A percentile compares a stretch with the other conserved stretches of the same genome.
Evolutionary conservation across 2,888 invertebrate genomes (phyloP).

Genomic region (Teleogryllus oceanicus): DNA sequence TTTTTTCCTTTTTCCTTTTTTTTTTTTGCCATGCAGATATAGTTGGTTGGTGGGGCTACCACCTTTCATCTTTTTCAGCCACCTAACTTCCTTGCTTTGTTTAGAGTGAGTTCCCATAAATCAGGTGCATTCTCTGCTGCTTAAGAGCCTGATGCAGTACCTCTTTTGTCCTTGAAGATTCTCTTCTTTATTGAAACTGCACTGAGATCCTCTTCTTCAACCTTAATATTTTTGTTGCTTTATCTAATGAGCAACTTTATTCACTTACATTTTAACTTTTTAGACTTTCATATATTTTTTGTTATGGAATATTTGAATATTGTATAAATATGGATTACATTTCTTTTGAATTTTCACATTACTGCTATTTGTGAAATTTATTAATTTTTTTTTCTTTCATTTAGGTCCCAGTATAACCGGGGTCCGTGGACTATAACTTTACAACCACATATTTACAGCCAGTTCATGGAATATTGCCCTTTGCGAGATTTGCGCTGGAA

Average conservation of each 20-base stretch:
- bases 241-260: neutral
- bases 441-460: slow-evolving; percentile 66
- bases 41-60: too few species aligned
- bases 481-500: slow-evolving; percentile 75
- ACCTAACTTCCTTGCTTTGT: too few species aligned
- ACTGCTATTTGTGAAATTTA: neutral
- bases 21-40: too few species aligned
- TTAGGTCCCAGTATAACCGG: slow-evolving; percentile 51
- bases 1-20: too few species aligned
- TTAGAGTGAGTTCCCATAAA: too few species aligned
- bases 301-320: neutral
- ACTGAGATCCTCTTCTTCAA: too few species aligned
- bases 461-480: slow-evolving; percentile 82
- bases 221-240: too few species aligned
- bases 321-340: neutral
- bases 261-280: neutral
- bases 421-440: slow-evolving; percentile 84
- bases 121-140: too few species aligned
- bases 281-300: neutral
- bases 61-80: too few species aligned
- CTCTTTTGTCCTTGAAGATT: too few species aligned
- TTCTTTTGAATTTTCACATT: neutral
- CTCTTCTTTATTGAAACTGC: too few species aligned
- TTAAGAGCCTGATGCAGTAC: too few species aligned
- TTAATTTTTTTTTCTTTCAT: neutral